Evolutionary conservation across 1,140 invertebrate species (phyloP), one percentile per base, ranked within the genome.

Genomic region (Hypothenemus hampei): DNA sequence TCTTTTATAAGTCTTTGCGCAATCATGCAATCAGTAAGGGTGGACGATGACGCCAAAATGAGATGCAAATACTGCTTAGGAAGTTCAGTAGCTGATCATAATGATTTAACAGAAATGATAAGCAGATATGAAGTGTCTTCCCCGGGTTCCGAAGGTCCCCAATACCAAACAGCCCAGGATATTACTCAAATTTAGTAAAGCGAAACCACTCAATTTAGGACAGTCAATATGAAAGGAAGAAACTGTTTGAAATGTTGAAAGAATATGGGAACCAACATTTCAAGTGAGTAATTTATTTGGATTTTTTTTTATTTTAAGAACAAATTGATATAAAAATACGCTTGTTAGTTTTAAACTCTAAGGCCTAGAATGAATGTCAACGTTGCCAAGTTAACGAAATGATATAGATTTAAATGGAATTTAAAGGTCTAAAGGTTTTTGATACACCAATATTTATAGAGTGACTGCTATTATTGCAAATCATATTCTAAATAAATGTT

Each of bases 31-130:
- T 86, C 86, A n/a, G 86, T 92, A n/a, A 86, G 85, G 58, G 89
- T 91, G 18, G 88, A 88, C 41, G 88, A 92, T 65, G 89, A 92
- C 66, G 86, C 89, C 8, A 91, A 87, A 71, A 91, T 91, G 86
- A 77, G 88, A 37, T 91, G 91, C 74, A 90, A 89, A 67, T 82
- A 82, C 31, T 85, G 83, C 58, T 76, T 77, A 11, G 78, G 77
- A 5, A 62, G 59, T 6, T 54, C 44, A 10, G 15, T 15, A 2
- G 7, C 11, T 5, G 47, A 57, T 13, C 43, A 61, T 33, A 60
- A 65, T 29, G 64, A 67, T 48, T 46, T 67, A 21, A 63, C 62
- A 22, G 68, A 69, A 53, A 61, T 69, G 60, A 65, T 65, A 10
- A 68, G 60, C 50, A 69, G 65, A 60, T 67, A 71, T 43, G 69